Conservation (phyloP, 1,140 invertebrate genomes). For the Araneus ventricosus region DNA sequence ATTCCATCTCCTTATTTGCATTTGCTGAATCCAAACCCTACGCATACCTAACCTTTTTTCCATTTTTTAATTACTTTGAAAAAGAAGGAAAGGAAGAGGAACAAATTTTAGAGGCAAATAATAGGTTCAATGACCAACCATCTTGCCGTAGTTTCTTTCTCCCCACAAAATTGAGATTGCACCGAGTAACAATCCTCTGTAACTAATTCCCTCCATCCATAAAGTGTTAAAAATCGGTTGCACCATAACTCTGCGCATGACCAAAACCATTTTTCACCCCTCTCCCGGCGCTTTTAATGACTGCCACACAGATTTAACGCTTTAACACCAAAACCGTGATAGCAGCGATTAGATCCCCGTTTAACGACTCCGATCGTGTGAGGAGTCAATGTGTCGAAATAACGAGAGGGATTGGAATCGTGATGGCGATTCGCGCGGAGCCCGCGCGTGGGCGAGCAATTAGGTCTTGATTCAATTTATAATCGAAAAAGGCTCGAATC, state of each 20-base stretch:
- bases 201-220: neutral
- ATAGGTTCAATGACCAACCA: neutral
- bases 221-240: constrained; percentile 27
- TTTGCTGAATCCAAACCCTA: neutral
- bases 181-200: neutral
- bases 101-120: neutral
- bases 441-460: constrained; percentile 9
- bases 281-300: constrained; percentile 8
- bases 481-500: neutral
- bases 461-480: constrained; percentile 19
- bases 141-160: neutral
- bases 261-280: constrained; percentile 20
- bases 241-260: constrained; percentile 2
- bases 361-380: constrained; percentile 11
- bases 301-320: constrained; percentile 6
- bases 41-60: neutral
- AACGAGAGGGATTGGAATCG: neutral
- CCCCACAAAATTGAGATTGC: neutral
- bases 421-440: neutral
- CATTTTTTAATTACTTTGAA: neutral
- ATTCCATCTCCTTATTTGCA: neutral
- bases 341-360: neutral
- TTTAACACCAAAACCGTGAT: constrained; percentile 40
- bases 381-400: constrained; percentile 15
- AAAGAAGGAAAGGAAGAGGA: neutral